Evolutionary conservation across 1,140 invertebrate species (phyloP).

Genomic region (Pogonomyrmex barbatus): DNA sequence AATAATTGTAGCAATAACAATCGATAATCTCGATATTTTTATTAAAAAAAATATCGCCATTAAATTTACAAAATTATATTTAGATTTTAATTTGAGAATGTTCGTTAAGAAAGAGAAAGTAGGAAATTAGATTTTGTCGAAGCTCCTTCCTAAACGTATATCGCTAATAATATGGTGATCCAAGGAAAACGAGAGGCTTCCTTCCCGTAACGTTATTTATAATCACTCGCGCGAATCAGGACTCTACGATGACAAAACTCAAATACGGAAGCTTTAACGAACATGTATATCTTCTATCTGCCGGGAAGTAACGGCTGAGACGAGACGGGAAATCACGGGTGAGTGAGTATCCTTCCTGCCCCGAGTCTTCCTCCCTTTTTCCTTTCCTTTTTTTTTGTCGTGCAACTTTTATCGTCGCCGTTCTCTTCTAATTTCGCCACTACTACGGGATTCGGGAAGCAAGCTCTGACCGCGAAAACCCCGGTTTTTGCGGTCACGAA

Average conservation of each 20-base stretch:
- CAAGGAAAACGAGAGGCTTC: conserved; percentile 11
- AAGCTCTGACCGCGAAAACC: conserved; percentile 72
- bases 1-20: no score
- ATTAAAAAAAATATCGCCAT: no score
- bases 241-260: not conserved
- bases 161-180: not conserved
- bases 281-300: conserved; percentile 55
- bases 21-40: not conserved
- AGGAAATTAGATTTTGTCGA: not conserved
- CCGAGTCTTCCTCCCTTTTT: conserved; percentile 57
- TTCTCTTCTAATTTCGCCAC: conserved; percentile 63
- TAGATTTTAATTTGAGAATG: not conserved
- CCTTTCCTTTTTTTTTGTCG: conserved; percentile 61
- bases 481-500: conserved; percentile 66
- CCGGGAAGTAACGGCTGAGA: conserved; percentile 43
- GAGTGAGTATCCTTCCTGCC: conserved; percentile 78
- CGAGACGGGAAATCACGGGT: conserved; percentile 77
- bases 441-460: conserved; percentile 15
- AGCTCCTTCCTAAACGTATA: not conserved
- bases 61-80: not conserved
- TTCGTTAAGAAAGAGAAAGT: not conserved
- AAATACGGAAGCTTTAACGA: conserved; percentile 36
- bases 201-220: not conserved
- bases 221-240: conserved; percentile 3
- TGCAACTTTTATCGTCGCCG: conserved; percentile 53